phyloP scores from a whole-genome alignment of 2,888 invertebrate genomes.

The Vesta saturnalis region DNA sequence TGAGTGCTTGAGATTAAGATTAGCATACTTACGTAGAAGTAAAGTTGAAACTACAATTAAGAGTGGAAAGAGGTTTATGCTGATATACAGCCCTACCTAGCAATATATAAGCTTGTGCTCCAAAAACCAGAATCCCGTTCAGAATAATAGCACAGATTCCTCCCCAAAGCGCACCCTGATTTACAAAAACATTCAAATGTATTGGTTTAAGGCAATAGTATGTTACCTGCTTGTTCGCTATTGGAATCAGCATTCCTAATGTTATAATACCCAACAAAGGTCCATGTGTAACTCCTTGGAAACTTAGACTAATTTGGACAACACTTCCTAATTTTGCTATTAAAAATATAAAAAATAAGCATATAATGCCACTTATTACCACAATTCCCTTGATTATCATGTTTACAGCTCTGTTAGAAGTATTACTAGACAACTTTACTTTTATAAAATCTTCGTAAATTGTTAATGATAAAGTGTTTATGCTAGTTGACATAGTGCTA shows the following conservation, averaged over 20 bases:
- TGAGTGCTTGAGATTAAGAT: too few species aligned
- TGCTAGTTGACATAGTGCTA: slow-evolving; percentile 70
- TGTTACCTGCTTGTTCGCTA: slow-evolving; percentile 44
- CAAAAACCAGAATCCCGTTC: slow-evolving; percentile 40
- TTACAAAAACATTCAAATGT: too few species aligned
- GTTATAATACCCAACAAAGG: slow-evolving; percentile 73
- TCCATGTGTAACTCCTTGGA: slow-evolving; percentile 73
- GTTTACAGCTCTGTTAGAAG: slow-evolving; percentile 65
- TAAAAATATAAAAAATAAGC: slow-evolving; percentile 75
- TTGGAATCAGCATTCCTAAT: slow-evolving; percentile 73
- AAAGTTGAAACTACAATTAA: slow-evolving; percentile 42
- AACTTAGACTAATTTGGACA: slow-evolving; percentile 70
- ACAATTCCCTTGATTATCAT: slow-evolving; percentile 68
- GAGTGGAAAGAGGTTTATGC: slow-evolving; percentile 44
- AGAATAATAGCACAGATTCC: slow-evolving; percentile 38
- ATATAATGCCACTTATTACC: slow-evolving; percentile 69
- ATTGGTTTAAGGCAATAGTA: too few species aligned
- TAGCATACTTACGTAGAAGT: too few species aligned
- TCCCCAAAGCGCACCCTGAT: slow-evolving; percentile 50
- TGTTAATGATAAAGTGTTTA: slow-evolving; percentile 70
- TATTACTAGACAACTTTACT: slow-evolving; percentile 63
- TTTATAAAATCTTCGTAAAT: slow-evolving; percentile 71
- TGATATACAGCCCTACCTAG: slow-evolving; percentile 42
- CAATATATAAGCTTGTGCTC: slow-evolving; percentile 46
- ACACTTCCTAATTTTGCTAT: slow-evolving; percentile 73